phyloP scores from a whole-genome alignment of 2,113 vertebrate species.

The Cyanistes caeruleus region DNA sequence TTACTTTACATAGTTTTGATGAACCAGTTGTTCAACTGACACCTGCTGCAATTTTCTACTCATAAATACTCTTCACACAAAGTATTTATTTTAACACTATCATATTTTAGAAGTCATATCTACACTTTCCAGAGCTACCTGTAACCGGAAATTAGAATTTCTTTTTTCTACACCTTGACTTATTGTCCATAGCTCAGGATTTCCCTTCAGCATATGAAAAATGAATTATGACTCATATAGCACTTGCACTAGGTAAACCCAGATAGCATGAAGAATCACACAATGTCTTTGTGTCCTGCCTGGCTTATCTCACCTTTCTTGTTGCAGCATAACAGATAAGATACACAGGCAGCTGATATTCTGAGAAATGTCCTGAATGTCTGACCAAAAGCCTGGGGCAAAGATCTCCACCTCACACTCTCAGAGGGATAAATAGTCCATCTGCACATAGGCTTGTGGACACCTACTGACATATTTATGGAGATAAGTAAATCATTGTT shows the following conservation, averaged over 20 bases:
- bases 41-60: not conserved
- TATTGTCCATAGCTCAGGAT: not conserved
- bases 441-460: not conserved
- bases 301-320: not conserved
- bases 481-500: not conserved
- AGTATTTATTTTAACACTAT: not conserved
- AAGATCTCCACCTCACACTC: not conserved
- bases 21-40: not conserved
- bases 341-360: not conserved
- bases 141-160: not conserved
- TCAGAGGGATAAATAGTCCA: not conserved
- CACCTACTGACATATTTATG: not conserved
- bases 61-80: not conserved
- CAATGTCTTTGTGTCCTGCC: not conserved
- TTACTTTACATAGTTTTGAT: not conserved
- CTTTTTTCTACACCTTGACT: not conserved
- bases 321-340: not conserved
- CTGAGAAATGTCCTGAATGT: not conserved
- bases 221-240: not conserved
- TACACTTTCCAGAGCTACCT: not conserved
- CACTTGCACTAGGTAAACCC: not conserved
- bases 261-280: not conserved
- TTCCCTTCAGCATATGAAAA: not conserved
- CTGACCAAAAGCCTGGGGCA: not conserved
- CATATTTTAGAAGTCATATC: not conserved